Percentiles rank a stretch among this genome's conserved stretches.
These are phyloP conservation scores for Stenolophus ochropezus DNA, from an alignment of 2,888 invertebrate genomes.

Conservation along the genomic window DNA sequence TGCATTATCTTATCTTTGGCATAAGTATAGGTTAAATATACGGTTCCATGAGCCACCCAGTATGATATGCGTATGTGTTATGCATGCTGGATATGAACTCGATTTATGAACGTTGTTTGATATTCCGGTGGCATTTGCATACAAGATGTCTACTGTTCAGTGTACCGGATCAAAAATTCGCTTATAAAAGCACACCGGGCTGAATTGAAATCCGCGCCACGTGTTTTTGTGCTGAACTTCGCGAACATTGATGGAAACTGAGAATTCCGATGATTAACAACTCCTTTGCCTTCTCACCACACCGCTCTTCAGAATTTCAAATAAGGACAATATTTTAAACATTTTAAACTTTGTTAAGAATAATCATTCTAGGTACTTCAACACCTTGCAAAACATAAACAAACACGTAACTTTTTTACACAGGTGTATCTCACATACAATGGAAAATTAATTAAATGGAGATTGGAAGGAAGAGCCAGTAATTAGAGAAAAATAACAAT, in stretches of 20 bases:
- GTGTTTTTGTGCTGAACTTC: slow-evolving; percentile 39
- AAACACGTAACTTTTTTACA: too few species aligned
- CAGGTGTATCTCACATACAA: too few species aligned
- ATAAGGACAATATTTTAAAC: slow-evolving; percentile 8
- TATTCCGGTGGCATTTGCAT: slow-evolving; percentile 63
- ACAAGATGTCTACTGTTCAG: slow-evolving; percentile 57
- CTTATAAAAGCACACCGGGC: slow-evolving; percentile 53
- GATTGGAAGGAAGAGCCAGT: too few species aligned
- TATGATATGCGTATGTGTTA: slow-evolving; percentile 60
- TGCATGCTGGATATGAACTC: slow-evolving; percentile 63
- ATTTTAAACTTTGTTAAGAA: neutral
- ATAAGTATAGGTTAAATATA: neutral
- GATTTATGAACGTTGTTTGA: slow-evolving; percentile 65
- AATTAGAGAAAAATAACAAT: too few species aligned
- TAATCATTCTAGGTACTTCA: neutral
- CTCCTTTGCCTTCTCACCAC: slow-evolving; percentile 16
- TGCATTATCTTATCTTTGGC: too few species aligned
- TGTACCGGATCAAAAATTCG: slow-evolving; percentile 57
- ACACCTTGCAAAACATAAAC: too few species aligned
- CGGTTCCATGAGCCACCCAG: neutral
- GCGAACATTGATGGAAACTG: slow-evolving; percentile 26
- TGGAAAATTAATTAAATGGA: too few species aligned
- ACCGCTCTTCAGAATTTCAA: neutral
- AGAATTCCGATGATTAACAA: slow-evolving; percentile 43
- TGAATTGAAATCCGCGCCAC: slow-evolving; percentile 42